phyloP scores from a whole-genome alignment of 2,113 vertebrate genomes.

The Gymnobelideus leadbeateri region DNA sequence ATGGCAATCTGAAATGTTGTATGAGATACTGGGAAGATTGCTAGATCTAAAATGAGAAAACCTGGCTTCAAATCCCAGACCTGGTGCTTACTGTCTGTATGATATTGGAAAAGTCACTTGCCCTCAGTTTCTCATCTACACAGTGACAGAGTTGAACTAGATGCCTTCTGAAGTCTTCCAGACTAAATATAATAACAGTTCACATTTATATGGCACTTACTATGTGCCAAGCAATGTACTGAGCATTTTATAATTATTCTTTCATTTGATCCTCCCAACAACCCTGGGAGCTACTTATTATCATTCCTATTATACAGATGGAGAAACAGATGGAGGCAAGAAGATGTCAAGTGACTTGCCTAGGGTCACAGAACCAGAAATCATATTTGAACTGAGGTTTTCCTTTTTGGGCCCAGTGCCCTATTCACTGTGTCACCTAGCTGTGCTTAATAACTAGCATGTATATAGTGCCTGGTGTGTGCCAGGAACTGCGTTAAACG shows the following conservation, averaged over 20 bases:
- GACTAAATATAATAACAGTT: not conserved
- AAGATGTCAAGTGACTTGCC: not conserved
- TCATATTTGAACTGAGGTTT: not conserved
- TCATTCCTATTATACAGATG: not conserved
- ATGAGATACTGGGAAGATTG: not conserved
- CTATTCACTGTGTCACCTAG: not conserved
- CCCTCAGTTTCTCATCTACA: not conserved
- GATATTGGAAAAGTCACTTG: not conserved
- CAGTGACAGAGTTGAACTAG: not conserved
- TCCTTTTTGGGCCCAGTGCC: not conserved
- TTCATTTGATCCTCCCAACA: not conserved
- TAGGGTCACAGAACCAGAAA: not conserved
- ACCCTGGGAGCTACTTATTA: not conserved
- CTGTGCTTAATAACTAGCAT: not conserved
- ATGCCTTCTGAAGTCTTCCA: not conserved
- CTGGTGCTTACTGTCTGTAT: not conserved
- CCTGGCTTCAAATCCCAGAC: not conserved
- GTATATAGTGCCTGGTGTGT: not conserved
- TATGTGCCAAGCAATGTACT: not conserved
- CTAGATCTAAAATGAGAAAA: not conserved
- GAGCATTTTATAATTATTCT: not conserved
- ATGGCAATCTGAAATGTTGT: not conserved
- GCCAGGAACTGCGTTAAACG: not conserved
- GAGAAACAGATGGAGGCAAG: not conserved
- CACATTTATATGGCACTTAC: not conserved